Conservation (phyloP, 2,888 invertebrate genomes). For the Cordilura impudica region DNA sequence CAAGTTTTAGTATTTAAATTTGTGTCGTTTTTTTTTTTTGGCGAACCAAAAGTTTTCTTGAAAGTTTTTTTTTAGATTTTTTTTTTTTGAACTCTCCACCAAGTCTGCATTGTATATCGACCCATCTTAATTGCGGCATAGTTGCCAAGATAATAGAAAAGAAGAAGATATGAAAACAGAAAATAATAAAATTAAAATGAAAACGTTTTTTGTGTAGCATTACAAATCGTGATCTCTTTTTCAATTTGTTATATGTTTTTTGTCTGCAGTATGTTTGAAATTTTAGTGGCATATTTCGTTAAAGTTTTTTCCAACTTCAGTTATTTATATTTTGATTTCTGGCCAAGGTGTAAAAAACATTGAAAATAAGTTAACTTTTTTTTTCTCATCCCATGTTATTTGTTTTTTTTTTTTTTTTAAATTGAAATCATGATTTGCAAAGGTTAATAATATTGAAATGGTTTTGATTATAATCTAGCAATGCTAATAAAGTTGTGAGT, state of each 20-base stretch:
- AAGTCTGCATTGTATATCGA: slow-evolving; percentile 3
- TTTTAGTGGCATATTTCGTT: slow-evolving; percentile 9
- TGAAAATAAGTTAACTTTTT: slow-evolving; percentile 7
- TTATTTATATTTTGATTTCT: neutral
- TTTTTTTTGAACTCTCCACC: neutral
- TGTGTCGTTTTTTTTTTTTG: too few species aligned
- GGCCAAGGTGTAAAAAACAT: slow-evolving; percentile 24
- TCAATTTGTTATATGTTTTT: slow-evolving; percentile 19
- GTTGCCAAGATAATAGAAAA: slow-evolving; percentile 35
- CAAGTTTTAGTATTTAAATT: too few species aligned
- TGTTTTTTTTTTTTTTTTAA: neutral
- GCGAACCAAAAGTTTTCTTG: neutral
- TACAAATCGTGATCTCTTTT: slow-evolving; percentile 56
- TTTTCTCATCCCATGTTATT: slow-evolving; percentile 21
- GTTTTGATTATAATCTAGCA: too few species aligned
- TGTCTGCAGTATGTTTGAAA: neutral
- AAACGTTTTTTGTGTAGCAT: slow-evolving; percentile 8
- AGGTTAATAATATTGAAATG: neutral
- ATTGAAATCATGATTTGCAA: slow-evolving; percentile 42
- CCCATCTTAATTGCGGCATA: slow-evolving; percentile 33
- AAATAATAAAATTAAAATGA: slow-evolving; percentile 2
- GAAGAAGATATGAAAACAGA: slow-evolving; percentile 3
- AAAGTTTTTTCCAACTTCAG: neutral
- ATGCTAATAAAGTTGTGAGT: too few species aligned
- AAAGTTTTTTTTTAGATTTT: slow-evolving; percentile 32